Evolutionary conservation across 2,888 invertebrate species (phyloP).

Genomic region (Digitonthophagus gazella): DNA sequence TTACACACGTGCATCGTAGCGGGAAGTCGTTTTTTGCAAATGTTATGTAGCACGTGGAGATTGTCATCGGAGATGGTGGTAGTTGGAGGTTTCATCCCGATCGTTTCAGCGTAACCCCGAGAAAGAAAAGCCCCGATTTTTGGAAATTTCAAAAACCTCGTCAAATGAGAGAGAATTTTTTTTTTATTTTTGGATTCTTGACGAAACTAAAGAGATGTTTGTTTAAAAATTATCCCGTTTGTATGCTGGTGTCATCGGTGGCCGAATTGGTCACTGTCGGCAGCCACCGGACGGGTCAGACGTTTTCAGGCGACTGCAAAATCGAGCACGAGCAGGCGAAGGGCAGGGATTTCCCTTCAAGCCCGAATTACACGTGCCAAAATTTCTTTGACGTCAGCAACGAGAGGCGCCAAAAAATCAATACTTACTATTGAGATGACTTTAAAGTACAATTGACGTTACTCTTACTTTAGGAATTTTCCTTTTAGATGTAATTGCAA

Average conservation of each 20-base stretch:
- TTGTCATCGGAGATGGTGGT: conserved; percentile 21
- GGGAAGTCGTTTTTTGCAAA: conserved; percentile 23
- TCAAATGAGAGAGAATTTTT: too few relatives aligned
- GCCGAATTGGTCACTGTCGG: neutral
- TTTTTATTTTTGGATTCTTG: too few relatives aligned
- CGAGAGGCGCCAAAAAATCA: neutral
- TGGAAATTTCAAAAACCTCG: too few relatives aligned
- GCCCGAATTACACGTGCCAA: conserved; percentile 5
- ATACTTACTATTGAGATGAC: neutral
- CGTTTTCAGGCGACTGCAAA: neutral
- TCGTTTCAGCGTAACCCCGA: neutral
- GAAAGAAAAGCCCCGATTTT: neutral
- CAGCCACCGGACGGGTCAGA: neutral
- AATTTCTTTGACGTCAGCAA: neutral
- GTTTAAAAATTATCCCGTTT: neutral
- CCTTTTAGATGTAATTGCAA: neutral
- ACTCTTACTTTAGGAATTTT: neutral
- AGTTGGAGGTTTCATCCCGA: conserved; percentile 11
- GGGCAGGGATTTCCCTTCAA: conserved; percentile 12
- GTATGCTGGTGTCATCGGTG: neutral
- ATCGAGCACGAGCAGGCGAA: conserved; percentile 3
- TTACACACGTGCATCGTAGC: conserved; percentile 22
- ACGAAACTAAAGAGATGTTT: neutral
- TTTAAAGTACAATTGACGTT: neutral
- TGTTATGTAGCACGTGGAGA: conserved; percentile 17